A percentile compares a stretch with the other conserved stretches of the same genome.
Evolutionary conservation across 2,888 invertebrate species (phyloP).

Genomic region (Ceraclea dissimilis): DNA sequence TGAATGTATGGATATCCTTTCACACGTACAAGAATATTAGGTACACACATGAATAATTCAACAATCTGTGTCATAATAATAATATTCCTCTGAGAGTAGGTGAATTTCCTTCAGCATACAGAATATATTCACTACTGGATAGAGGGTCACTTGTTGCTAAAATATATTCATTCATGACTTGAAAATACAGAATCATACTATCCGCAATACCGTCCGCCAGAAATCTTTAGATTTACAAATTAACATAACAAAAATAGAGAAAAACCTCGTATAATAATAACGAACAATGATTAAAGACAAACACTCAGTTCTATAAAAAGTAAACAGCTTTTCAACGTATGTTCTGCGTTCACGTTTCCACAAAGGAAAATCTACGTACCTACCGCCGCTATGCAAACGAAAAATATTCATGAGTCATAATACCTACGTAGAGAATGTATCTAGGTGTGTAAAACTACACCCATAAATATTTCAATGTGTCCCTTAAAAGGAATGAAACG

Average conservation of each 20-base stretch:
- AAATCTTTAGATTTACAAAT: background rate
- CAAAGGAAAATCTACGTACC: background rate
- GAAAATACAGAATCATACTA: too few relatives aligned
- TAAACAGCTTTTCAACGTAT: too few relatives aligned
- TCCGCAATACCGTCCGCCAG: background rate
- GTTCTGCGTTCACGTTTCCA: background rate
- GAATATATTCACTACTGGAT: background rate
- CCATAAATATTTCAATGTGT: background rate
- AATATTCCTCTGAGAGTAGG: too few relatives aligned
- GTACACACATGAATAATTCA: too few relatives aligned
- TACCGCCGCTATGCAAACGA: constrained; percentile 9
- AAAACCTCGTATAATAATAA: background rate
- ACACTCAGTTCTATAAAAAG: too few relatives aligned
- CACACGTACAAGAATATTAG: too few relatives aligned
- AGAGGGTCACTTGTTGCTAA: background rate
- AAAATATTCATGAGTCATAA: constrained; percentile 6
- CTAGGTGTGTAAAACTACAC: background rate
- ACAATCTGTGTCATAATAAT: too few relatives aligned
- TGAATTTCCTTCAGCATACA: too few relatives aligned
- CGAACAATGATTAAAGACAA: too few relatives aligned
- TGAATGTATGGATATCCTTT: too few relatives aligned
- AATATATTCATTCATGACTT: background rate
- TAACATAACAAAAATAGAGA: background rate
- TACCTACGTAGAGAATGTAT: background rate
- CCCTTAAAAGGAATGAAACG: background rate